Conservation (phyloP, 2,888 invertebrate species). For the Drosophila acutilabella region DNA sequence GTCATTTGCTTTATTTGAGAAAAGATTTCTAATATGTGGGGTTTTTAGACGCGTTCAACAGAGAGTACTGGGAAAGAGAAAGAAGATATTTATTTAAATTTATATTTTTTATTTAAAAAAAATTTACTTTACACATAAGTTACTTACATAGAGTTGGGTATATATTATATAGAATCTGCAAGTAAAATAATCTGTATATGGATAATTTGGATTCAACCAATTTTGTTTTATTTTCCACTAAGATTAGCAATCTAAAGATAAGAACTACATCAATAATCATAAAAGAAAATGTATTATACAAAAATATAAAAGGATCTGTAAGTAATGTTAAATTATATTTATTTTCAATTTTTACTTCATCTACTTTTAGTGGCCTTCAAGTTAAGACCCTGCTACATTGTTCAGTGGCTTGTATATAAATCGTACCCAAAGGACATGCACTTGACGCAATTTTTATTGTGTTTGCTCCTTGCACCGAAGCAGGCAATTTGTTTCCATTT, state of each 20-base stretch:
- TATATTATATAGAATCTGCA: no score
- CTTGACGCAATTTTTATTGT: constrained; percentile 67
- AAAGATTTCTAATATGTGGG: neutral
- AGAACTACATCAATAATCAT: neutral
- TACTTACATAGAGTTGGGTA: no score
- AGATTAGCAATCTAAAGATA: neutral
- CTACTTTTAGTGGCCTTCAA: neutral
- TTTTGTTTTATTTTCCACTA: neutral
- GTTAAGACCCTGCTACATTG: constrained; percentile 30
- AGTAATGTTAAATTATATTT: neutral
- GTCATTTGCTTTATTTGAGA: constrained; percentile 12
- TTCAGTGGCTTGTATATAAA: constrained; percentile 60
- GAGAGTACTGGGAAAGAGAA: neutral
- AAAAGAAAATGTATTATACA: neutral
- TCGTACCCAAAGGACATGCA: constrained; percentile 74
- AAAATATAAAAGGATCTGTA: neutral
- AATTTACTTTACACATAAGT: no score
- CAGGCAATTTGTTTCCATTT: constrained; percentile 80
- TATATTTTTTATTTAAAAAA: neutral
- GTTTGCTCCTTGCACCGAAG: constrained; percentile 61
- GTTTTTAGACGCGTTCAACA: neutral
- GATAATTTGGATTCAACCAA: no score
- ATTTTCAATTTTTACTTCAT: constrained; percentile 3
- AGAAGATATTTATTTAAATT: neutral
- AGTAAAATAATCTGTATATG: no score